A percentile compares a stretch with the other conserved stretches of the same genome.
Evolutionary conservation across 1,140 invertebrate genomes (phyloP).

Genomic region (Ceratosolen fusciceps): DNA sequence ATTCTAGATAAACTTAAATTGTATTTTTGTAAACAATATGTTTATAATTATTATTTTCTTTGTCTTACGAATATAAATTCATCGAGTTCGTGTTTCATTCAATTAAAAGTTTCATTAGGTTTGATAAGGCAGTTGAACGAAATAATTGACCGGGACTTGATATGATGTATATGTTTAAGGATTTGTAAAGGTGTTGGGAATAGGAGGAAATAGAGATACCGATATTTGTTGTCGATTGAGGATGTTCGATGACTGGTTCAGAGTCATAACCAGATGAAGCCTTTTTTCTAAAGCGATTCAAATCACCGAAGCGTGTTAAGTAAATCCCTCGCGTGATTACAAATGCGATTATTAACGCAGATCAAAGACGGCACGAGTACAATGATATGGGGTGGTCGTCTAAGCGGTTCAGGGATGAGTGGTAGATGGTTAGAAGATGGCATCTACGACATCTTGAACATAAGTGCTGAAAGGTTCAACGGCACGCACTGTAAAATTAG

Average conservation of each 20-base stretch:
- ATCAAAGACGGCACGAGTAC: not conserved
- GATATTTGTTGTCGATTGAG: no score
- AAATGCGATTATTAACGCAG: conserved; percentile 29
- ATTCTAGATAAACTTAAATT: no score
- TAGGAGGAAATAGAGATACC: no score
- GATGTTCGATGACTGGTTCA: not conserved
- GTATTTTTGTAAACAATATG: no score
- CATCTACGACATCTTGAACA: no score
- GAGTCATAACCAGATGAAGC: no score
- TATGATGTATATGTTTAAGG: no score
- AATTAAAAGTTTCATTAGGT: not conserved
- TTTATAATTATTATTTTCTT: no score
- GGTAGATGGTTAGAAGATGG: not conserved
- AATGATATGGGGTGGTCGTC: not conserved
- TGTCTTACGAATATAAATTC: not conserved
- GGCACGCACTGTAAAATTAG: conserved; percentile 45
- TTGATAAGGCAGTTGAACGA: not conserved
- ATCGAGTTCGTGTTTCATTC: not conserved
- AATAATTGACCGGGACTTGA: not conserved
- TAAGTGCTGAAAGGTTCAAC: conserved; percentile 28
- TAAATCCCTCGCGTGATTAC: not conserved
- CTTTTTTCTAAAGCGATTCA: no score
- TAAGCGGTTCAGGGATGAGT: not conserved
- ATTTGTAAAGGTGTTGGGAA: no score
- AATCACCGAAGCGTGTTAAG: not conserved